A percentile compares a stretch with the other conserved stretches of the same genome.
Conservation (phyloP, 2,113 vertebrate species). For the Upupa epops region DNA sequence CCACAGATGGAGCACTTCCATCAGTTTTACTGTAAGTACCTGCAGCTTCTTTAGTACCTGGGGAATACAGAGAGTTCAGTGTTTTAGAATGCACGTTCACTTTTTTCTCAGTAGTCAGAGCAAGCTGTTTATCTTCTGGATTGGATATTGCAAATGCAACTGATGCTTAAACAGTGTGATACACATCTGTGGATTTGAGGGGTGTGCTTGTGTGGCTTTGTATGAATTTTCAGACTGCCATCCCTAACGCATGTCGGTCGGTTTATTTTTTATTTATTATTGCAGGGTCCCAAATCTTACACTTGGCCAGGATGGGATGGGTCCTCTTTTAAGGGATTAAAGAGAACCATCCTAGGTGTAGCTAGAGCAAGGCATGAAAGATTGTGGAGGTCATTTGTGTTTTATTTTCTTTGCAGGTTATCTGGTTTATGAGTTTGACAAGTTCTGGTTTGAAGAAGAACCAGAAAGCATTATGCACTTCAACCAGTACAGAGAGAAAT, state of each 20-base stretch:
- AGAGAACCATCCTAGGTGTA: neutral
- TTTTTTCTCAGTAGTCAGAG: neutral
- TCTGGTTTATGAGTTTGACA: conserved; percentile 94
- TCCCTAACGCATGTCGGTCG: neutral
- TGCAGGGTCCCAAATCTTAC: neutral
- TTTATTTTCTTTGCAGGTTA: conserved; percentile 83
- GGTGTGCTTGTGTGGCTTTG: neutral
- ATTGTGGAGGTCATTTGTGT: neutral
- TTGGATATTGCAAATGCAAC: neutral
- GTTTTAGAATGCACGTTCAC: neutral
- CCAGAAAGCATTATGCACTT: conserved; percentile 99
- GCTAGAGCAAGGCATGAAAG: neutral
- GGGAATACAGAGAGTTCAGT: fast-evolving
- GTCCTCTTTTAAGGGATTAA: neutral
- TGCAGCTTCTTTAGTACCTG: neutral
- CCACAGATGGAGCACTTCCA: conserved; percentile 89
- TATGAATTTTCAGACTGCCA: neutral
- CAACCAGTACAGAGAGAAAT: conserved; percentile 95
- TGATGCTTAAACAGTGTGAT: neutral
- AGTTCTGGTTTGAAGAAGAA: conserved; percentile 95
- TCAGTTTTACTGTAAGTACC: conserved; percentile 93
- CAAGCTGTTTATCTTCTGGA: neutral
- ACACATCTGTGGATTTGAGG: neutral
- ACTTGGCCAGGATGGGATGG: neutral
- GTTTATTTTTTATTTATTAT: neutral